A percentile compares a stretch with the other conserved stretches of the same genome.
Conservation (phyloP, 2,888 invertebrate genomes). For the Perithous albicinctus region DNA sequence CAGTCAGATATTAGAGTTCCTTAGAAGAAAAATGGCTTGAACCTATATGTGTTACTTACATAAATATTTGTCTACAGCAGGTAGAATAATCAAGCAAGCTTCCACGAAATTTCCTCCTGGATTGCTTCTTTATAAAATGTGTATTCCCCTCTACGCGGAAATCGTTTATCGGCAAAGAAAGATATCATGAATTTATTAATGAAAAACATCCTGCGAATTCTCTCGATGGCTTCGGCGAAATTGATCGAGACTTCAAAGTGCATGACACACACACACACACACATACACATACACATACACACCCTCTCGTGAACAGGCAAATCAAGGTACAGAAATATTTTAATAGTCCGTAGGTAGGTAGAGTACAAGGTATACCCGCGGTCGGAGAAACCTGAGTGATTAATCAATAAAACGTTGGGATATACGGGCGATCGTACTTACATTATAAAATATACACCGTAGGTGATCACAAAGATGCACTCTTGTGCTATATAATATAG, state of each 20-base stretch:
- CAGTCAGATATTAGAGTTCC: too few species aligned
- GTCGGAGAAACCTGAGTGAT: conserved; percentile 37
- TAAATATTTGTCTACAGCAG: too few species aligned
- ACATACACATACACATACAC: too few species aligned
- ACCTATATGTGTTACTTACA: too few species aligned
- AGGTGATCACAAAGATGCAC: conserved; percentile 35
- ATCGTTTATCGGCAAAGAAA: too few species aligned
- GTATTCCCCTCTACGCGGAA: too few species aligned
- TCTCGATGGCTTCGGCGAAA: conserved; percentile 13
- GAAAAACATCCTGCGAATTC: neutral
- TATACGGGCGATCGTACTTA: conserved; percentile 38
- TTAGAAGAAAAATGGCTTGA: too few species aligned
- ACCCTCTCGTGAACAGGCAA: conserved; percentile 22
- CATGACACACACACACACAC: too few species aligned
- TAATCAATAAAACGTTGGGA: conserved; percentile 58
- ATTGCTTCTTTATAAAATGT: too few species aligned
- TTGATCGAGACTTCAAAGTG: conserved; percentile 39
- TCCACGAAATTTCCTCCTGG: too few species aligned
- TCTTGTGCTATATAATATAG: conserved; percentile 15
- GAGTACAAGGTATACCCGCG: conserved; percentile 25
- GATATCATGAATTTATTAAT: conserved; percentile 13
- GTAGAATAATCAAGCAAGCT: too few species aligned
- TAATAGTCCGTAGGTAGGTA: conserved; percentile 31
- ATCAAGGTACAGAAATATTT: conserved; percentile 36
- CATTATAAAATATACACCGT: conserved; percentile 31